Evolutionary conservation across 2,888 invertebrate species (phyloP), one percentile per base, ranked within the genome.

Genomic region (Carpatolechia fugitivella): DNA sequence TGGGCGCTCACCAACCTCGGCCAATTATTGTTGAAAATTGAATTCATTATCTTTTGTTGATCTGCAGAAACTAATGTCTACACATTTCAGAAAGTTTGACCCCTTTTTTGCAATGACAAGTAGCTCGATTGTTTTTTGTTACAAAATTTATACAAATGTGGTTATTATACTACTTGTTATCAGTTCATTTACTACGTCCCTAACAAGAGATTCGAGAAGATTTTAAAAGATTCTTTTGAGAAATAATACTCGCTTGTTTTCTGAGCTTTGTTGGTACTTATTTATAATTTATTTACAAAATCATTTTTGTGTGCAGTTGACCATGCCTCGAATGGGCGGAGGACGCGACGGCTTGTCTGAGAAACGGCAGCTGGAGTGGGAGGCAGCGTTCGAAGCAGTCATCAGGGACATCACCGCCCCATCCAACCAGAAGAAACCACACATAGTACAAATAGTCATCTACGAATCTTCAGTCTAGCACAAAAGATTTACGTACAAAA

Each of bases 381-480:
- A 94, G 67, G 93, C 94, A n/a, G 95, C 95, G 0, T 93, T 96
- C 57, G 94, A 95, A 65, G 95, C 94, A 11, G 94, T 95, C 57
- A 92, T 95, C 62, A 87, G 94, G 69, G 93, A 95, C 65, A 92
- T 96, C 60, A 93, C 94, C 41, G 91, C 92, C 36, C 92, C 94
- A 3, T 84, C 90, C 14, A 90, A 92, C 56, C 91, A 81, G 50
- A 70, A 87, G 35, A 91, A 86, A 60, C 91, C 92, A n/a, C 92
- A 92, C 0, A 90, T 95, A 31, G 91, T 96, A 38, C 96, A 96
- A 88, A 96, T 96, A 63, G 94, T 96, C 66, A 94, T 96, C 74
- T 97, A 97, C 81, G 96, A 97, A 80, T 95, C 96, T 55, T 96
- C 96, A n/a, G 96, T 97, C 49, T 96, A 85, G 63, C 35, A 18